Percentiles rank a stretch among this genome's conserved stretches.
These are phyloP conservation scores for Watsonalla cultraria DNA, from an alignment of 2,888 invertebrate genomes.

Conservation along the genomic window DNA sequence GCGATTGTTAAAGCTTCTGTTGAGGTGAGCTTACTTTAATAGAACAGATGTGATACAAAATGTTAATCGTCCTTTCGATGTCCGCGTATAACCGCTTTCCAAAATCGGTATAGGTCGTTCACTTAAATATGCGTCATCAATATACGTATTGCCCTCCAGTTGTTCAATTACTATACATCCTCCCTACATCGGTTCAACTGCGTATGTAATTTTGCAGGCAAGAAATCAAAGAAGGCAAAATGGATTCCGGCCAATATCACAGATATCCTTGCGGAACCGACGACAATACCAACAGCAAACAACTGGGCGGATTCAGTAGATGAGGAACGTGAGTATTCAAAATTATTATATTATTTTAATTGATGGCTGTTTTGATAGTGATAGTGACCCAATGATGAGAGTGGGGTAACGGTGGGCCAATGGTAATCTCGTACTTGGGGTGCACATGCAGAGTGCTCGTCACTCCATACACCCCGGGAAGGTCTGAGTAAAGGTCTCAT, in stretches of 20 bases:
- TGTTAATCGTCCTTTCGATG: slow-evolving; percentile 34
- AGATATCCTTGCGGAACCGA: slow-evolving; percentile 87
- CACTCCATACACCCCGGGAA: slow-evolving; percentile 83
- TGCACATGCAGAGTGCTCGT: slow-evolving; percentile 81
- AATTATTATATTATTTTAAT: slow-evolving; percentile 1
- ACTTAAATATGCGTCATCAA: slow-evolving; percentile 68
- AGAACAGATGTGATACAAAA: slow-evolving; percentile 21
- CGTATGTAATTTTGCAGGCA: slow-evolving; percentile 76
- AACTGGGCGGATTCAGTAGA: slow-evolving; percentile 92
- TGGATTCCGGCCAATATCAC: slow-evolving; percentile 89
- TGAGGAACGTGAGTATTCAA: slow-evolving; percentile 82
- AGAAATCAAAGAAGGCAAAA: slow-evolving; percentile 92
- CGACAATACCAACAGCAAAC: slow-evolving; percentile 78
- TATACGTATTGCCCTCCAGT: slow-evolving; percentile 36
- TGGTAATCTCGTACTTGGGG: slow-evolving; percentile 88
- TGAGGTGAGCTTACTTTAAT: slow-evolving; percentile 17
- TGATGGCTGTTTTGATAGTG: neutral
- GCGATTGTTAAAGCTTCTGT: slow-evolving; percentile 17
- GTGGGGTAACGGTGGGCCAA: slow-evolving; percentile 78
- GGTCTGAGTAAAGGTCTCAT: slow-evolving; percentile 86
- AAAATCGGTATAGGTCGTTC: slow-evolving; percentile 67
- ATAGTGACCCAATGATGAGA: slow-evolving; percentile 63
- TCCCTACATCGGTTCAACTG: slow-evolving; percentile 17
- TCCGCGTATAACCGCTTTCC: slow-evolving; percentile 66
- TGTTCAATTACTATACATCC: slow-evolving; percentile 16